These are phyloP conservation scores for Ibidorhyncha struthersii DNA, from an alignment of 2,113 vertebrate genomes.

Conservation along the genomic window DNA sequence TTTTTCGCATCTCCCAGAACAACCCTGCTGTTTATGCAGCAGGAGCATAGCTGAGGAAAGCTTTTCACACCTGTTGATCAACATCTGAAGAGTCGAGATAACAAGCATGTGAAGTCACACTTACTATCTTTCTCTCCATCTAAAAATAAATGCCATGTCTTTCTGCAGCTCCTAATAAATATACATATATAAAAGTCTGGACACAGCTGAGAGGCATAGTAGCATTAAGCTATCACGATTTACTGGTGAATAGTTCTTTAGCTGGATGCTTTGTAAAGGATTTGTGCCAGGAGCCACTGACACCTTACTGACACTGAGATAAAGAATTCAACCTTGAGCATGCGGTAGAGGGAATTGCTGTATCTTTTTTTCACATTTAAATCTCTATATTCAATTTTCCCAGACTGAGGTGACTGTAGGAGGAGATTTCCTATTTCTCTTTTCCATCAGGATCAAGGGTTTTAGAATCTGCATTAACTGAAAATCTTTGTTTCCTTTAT, in stretches of 20 bases:
- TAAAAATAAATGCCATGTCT: slow-evolving; percentile 2
- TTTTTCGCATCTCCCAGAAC: not conserved
- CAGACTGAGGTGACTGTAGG: not conserved
- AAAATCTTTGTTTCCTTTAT: not conserved
- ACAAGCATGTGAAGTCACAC: slow-evolving; percentile 21
- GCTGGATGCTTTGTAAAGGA: not conserved
- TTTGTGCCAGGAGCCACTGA: not conserved
- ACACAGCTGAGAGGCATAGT: not conserved
- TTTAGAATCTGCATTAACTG: not conserved
- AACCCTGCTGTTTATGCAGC: not conserved
- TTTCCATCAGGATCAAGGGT: not conserved
- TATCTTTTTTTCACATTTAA: not conserved
- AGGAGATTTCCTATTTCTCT: not conserved
- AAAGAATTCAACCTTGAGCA: not conserved
- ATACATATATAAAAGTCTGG: not conserved
- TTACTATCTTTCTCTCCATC: not conserved
- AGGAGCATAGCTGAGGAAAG: not conserved
- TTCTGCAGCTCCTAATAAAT: too few relatives aligned
- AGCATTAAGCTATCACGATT: not conserved
- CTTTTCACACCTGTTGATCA: not conserved
- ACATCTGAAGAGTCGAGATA: not conserved
- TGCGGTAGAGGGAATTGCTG: fast-evolving
- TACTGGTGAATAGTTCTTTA: not conserved
- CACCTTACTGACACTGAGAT: not conserved
- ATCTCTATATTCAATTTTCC: not conserved